A percentile compares a stretch with the other conserved stretches of the same genome.
These are phyloP conservation scores for Synanceia verrucosa DNA, from an alignment of 2,797 vertebrate genomes.

Conservation along the genomic window DNA sequence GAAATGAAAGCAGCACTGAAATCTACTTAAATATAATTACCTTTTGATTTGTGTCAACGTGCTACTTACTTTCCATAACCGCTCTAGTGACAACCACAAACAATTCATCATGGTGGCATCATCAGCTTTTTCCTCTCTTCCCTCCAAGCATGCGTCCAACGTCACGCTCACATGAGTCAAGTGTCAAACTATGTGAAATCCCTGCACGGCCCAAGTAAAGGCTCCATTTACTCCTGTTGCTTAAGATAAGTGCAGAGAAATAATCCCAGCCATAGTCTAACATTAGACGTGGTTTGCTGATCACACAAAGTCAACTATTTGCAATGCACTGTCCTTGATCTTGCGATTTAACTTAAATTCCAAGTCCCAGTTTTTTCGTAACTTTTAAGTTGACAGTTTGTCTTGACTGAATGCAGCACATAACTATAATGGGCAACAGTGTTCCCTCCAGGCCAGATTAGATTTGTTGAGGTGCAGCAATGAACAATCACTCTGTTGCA, in stretches of 20 bases:
- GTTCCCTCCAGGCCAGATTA: slow-evolving; percentile 45
- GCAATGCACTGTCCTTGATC: slow-evolving; percentile 15
- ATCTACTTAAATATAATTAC: neutral
- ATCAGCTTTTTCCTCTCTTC: slow-evolving; percentile 16
- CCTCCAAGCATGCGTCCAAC: slow-evolving; percentile 42
- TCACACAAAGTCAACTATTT: slow-evolving; percentile 7
- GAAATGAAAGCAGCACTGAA: neutral
- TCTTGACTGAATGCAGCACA: slow-evolving; percentile 5
- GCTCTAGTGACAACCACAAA: slow-evolving; percentile 50
- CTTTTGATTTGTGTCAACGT: neutral
- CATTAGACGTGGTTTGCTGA: slow-evolving; percentile 36
- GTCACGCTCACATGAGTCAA: slow-evolving; percentile 60
- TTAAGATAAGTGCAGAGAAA: slow-evolving; percentile 60
- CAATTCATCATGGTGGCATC: slow-evolving; percentile 64
- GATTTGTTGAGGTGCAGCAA: slow-evolving; percentile 41
- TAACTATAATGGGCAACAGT: slow-evolving; percentile 22
- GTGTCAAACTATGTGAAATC: slow-evolving; percentile 65
- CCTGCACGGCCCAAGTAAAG: slow-evolving; percentile 22
- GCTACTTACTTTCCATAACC: slow-evolving; percentile 15
- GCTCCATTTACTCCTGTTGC: slow-evolving; percentile 60
- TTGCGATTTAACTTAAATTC: slow-evolving; percentile 28
- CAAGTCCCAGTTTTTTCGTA: slow-evolving; percentile 4
- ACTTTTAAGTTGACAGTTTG: neutral
- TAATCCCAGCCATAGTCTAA: no score
- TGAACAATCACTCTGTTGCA: slow-evolving; percentile 16